Conservation (phyloP, 1,140 invertebrate genomes). For the Musca domestica region DNA sequence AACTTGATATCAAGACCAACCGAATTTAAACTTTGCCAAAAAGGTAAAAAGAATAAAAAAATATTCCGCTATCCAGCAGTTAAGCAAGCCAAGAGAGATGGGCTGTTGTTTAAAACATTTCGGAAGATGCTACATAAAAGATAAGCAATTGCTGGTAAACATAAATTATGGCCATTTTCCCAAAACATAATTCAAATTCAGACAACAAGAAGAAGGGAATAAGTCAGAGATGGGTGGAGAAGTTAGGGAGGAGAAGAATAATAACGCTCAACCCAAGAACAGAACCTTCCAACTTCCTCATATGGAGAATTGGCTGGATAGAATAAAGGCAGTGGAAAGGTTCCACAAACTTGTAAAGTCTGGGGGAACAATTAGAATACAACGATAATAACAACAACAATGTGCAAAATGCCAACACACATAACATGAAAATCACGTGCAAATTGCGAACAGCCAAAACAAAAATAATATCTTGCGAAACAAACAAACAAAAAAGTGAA, state of each 20-base stretch:
- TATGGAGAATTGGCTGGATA: background rate
- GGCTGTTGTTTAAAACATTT: no score
- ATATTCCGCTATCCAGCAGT: no score
- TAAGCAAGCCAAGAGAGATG: no score
- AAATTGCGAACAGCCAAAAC: background rate
- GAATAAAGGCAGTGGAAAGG: background rate
- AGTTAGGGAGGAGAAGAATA: no score
- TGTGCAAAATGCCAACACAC: background rate
- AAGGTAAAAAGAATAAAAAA: no score
- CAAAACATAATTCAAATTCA: slow-evolving; percentile 10
- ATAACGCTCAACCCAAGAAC: background rate
- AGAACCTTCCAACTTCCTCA: slow-evolving; percentile 9
- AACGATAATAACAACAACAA: no score
- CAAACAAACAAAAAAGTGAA: background rate
- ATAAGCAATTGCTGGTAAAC: background rate
- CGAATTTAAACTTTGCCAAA: background rate
- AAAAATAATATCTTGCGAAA: background rate
- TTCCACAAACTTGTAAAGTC: background rate
- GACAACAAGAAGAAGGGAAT: background rate
- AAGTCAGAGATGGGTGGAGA: no score
- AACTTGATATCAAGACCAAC: background rate
- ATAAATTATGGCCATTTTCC: slow-evolving; percentile 7
- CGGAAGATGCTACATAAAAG: background rate
- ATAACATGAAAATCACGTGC: slow-evolving; percentile 17
- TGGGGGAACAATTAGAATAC: slow-evolving; percentile 1